Evolutionary conservation across 2,888 invertebrate genomes (phyloP).

Genomic region (Chrysolina oricalcia): DNA sequence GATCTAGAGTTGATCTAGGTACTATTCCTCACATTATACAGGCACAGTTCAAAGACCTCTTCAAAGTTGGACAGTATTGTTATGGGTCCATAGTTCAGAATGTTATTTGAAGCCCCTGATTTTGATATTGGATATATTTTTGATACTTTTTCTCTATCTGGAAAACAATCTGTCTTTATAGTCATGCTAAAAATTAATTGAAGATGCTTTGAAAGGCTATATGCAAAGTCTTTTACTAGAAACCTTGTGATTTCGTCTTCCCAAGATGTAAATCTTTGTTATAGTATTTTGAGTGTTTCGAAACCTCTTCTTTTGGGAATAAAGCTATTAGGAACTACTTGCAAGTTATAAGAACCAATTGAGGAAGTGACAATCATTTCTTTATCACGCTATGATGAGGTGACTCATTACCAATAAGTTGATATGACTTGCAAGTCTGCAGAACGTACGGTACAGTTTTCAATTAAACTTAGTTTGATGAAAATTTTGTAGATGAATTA

Average conservation of each 20-base stretch:
- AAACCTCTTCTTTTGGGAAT: too few relatives aligned
- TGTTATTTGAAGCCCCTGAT: constrained; percentile 3
- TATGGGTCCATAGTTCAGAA: too few relatives aligned
- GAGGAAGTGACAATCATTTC: too few relatives aligned
- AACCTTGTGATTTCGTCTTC: constrained; percentile 8
- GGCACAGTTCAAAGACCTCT: constrained; percentile 19
- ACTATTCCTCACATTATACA: constrained; percentile 13
- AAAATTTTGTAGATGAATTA: too few relatives aligned
- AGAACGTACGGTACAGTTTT: too few relatives aligned
- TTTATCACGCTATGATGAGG: too few relatives aligned
- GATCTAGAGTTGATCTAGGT: neutral
- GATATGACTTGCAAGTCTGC: too few relatives aligned
- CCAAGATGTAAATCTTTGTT: constrained; percentile 7
- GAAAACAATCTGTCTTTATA: constrained; percentile 11
- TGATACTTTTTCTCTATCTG: constrained; percentile 18
- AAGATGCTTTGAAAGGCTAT: constrained; percentile 17
- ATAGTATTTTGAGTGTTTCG: neutral
- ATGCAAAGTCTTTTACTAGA: neutral
- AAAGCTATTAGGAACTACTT: too few relatives aligned
- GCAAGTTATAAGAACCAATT: too few relatives aligned
- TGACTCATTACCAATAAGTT: too few relatives aligned
- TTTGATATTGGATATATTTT: constrained; percentile 6
- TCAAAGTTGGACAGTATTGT: constrained; percentile 26
- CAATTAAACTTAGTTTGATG: too few relatives aligned
- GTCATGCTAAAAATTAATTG: constrained; percentile 5